A percentile compares a stretch with the other conserved stretches of the same genome.
Conservation (phyloP, 2,888 invertebrate genomes). For the Desoria tigrina region DNA sequence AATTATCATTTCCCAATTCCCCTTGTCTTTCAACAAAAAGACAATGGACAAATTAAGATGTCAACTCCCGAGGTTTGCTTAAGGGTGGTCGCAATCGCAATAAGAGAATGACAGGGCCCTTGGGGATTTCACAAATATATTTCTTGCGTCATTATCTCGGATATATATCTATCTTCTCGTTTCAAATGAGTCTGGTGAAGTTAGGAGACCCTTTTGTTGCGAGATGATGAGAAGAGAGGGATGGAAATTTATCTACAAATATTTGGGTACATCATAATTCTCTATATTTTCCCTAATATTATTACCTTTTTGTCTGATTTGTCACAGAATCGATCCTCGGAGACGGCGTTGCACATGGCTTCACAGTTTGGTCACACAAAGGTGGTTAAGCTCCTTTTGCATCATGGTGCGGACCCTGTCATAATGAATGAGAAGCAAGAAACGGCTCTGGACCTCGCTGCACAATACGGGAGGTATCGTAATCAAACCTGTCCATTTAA, state of each 20-base stretch:
- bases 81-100: constrained; percentile 6
- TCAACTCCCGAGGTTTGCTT: constrained; percentile 3
- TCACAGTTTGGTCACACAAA: constrained; percentile 89
- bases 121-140: not conserved
- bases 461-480: constrained; percentile 81
- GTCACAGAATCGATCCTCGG: constrained; percentile 78
- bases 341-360: constrained; percentile 89
- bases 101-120: constrained; percentile 2
- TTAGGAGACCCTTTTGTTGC: no score
- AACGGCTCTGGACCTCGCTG: constrained; percentile 90
- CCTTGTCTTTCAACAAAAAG: not conserved
- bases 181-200: no score
- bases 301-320: no score
- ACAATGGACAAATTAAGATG: constrained; percentile 29
- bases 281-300: no score
- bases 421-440: constrained; percentile 84
- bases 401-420: constrained; percentile 83
- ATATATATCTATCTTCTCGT: no score
- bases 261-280: no score
- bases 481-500: constrained; percentile 24
- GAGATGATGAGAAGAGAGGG: no score
- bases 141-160: no score
- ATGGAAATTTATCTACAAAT: no score
- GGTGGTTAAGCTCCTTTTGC: constrained; percentile 78
- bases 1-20: no score